Evolutionary conservation across 2,888 invertebrate species (phyloP), one percentile per base, ranked within the genome.

Genomic region (Campoplex capitator): DNA sequence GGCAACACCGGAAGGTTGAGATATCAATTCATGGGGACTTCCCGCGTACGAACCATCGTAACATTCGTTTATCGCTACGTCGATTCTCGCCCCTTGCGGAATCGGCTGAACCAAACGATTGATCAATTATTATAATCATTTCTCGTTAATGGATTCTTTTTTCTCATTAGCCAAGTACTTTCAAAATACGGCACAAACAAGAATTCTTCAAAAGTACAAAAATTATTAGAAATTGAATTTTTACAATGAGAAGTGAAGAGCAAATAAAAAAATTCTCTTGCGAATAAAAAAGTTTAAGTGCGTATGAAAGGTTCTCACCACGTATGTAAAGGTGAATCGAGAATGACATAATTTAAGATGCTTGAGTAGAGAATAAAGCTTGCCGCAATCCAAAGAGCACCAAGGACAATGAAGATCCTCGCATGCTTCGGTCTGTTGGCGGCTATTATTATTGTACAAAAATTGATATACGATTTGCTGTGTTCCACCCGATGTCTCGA

Each of bases 11-110:
- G 96, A 96, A 1, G 97, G 97, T 89, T 96, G 96, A 0, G 97
- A 97, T 77, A 97, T 97, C 88, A 98, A 95, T 94, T 98, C 98
- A 93, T 98, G 98, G 0, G 99, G 98, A 65, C 98, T 98, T 6
- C 99, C 99, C 16, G 98, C 97, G 95, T 99, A 99, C 0, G 98
- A 98, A 0, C 99, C 99, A 95, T 99, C 99, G 95, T 98, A 99
- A 86, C 97, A 95, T 94, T 99, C 98, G 95, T 99, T 99, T 90
- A 99, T 98, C 0, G 98, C 97, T 1, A 99, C 99, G 95, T 99
- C 99, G 89, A 99, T 98, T 85, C 98, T 96, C 62, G 98, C 98
- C 86, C 98, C 98, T 91, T 96, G 96, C 0, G 96, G 95, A 89
- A 97, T 97, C 54, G 97, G 97, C 96, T 97, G 94, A 18, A 92